Evolutionary conservation across 2,113 vertebrate genomes (phyloP).

Genomic region (Neodontobutis hainanensis): DNA sequence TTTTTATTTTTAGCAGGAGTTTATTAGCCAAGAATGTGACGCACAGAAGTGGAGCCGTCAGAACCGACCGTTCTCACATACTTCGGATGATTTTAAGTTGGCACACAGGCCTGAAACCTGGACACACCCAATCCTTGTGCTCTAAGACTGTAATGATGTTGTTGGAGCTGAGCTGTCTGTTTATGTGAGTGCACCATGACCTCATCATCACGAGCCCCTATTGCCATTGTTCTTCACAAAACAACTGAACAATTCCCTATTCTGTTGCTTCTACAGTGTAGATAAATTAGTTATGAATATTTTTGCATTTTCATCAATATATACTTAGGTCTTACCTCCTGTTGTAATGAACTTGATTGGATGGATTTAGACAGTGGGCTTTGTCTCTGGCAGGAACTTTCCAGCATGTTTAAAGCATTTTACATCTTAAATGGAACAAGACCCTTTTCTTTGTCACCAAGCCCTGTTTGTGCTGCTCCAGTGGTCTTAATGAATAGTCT

Average conservation of each 20-base stretch:
- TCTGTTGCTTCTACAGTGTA: constrained; percentile 23
- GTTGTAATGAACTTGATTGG: constrained; percentile 35
- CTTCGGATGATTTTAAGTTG: constrained; percentile 3
- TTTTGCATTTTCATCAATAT: background rate
- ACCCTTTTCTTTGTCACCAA: constrained; percentile 39
- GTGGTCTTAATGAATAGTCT: constrained; percentile 60
- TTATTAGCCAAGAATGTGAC: background rate
- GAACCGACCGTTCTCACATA: constrained; percentile 2
- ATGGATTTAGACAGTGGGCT: constrained; percentile 51
- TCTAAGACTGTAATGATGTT: constrained; percentile 29
- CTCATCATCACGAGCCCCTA: constrained; percentile 45
- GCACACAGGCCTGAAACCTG: constrained; percentile 12
- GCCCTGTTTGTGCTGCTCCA: constrained; percentile 67
- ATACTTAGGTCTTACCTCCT: too few relatives aligned
- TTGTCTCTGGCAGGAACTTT: constrained; percentile 50
- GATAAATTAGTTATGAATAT: background rate
- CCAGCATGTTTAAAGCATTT: constrained; percentile 54
- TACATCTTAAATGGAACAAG: constrained; percentile 49
- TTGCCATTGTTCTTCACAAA: constrained; percentile 54
- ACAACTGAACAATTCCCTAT: constrained; percentile 19
- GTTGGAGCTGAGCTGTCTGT: constrained; percentile 27
- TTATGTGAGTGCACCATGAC: constrained; percentile 35
- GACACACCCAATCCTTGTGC: constrained; percentile 39
- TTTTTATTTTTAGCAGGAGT: background rate
- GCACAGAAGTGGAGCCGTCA: background rate